Base-by-base conservation (phyloP, 2,888 invertebrate species). In the Brenthis hecate region DNA sequence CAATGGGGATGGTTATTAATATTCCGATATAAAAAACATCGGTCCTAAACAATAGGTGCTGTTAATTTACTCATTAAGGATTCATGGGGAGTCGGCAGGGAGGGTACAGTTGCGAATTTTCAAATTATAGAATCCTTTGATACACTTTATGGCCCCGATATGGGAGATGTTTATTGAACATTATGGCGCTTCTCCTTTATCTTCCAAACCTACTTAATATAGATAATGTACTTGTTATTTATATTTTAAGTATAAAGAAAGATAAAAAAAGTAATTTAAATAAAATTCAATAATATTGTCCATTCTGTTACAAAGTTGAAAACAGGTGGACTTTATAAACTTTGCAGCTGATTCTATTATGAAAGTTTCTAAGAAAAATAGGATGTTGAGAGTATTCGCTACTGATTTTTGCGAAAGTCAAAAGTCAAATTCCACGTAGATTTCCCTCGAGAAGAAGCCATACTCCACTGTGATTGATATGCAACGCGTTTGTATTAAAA, bases 21-120 rank as follows among this genome's bases (percentile, higher is more conserved):
- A 91, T 91, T 91, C 86, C 81, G 80, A 86, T 86, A 84, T 84
- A 87, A 92, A 91, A 92, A 91, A 90, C 86, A 86, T 80, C 80
- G 83, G 76, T 77, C 80, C 84, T 82, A 87, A 87, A 92, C 92
- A 92, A 92, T 92, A 90, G 92, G 87, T 91, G 88, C 85, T 89
- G 90, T 92, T 92, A 92, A 92, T 92, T 91, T 87, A 84, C 87
- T 92, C 91, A 90, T 91, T 92, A 91, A 81, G 83, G 79, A 92
- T 92, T 91, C 91, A 89, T 87, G 85, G 92, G 89, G 90, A 80
- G 87, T 81, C 76, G 70, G 66, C 61, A 73, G 69, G 69, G 72
- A 78, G 76, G 78, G 78, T 72, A 75, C 76, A 72, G 73, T 79
- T 76, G 74, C 75, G 69, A 75, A 77, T 76, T 78, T 76, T 61